Percentiles rank a stretch among this genome's conserved stretches.
Evolutionary conservation across 2,797 vertebrate species (phyloP).

Genomic region (Tiaroga cobitis): DNA sequence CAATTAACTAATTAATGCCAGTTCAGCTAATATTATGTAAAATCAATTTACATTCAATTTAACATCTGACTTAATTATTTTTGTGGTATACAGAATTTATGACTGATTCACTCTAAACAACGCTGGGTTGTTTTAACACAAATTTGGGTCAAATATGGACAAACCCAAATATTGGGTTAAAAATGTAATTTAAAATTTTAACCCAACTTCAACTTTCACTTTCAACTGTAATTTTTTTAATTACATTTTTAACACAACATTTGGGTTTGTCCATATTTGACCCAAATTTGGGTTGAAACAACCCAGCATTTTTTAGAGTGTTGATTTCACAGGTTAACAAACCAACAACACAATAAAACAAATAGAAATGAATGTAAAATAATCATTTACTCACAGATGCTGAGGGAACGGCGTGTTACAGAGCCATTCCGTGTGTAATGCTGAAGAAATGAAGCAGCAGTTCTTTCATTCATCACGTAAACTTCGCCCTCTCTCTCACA

Average conservation of each 20-base stretch:
- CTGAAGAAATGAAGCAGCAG: conserved; percentile 2
- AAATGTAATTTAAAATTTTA: too few relatives aligned
- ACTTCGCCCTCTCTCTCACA: not conserved
- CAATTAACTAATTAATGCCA: not conserved
- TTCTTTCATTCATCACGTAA: not conserved
- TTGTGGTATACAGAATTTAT: not conserved
- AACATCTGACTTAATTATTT: not conserved
- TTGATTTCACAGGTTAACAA: not conserved
- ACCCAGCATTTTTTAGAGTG: too few relatives aligned
- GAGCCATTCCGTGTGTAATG: not conserved
- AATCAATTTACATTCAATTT: not conserved
- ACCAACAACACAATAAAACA: not conserved
- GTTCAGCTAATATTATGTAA: not conserved
- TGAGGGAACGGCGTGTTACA: not conserved
- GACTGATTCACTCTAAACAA: not conserved
- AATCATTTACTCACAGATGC: not conserved
- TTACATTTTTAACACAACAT: too few relatives aligned
- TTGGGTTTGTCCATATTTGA: too few relatives aligned
- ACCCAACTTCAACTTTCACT: too few relatives aligned
- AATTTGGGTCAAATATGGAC: too few relatives aligned
- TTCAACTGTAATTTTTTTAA: too few relatives aligned
- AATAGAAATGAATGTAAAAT: not conserved
- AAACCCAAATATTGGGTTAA: too few relatives aligned
- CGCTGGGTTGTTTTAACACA: too few relatives aligned
- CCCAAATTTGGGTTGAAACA: too few relatives aligned